These are phyloP conservation scores for Caerostris darwini DNA, from an alignment of 1,140 invertebrate genomes.

Conservation along the genomic window DNA sequence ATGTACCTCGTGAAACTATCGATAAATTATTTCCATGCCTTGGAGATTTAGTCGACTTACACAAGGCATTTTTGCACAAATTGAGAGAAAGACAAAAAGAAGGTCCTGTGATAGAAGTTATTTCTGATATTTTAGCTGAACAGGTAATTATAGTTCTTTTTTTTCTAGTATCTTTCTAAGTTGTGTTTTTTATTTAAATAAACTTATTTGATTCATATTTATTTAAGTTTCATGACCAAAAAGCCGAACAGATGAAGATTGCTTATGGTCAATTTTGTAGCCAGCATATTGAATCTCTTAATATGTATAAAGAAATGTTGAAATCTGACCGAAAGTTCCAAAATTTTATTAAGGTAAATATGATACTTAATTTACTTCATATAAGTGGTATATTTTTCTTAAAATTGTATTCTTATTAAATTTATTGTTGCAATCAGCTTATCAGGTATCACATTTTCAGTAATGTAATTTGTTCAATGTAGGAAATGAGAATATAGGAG, in stretches of 20 bases:
- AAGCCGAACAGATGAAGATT: constrained; percentile 81
- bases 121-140: constrained; percentile 92
- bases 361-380: too few relatives aligned
- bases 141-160: constrained; percentile 83
- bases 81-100: constrained; percentile 89
- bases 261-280: constrained; percentile 95
- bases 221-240: constrained; percentile 81
- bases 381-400: too few relatives aligned
- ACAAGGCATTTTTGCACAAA: constrained; percentile 90
- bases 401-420: too few relatives aligned
- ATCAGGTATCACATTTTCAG: too few relatives aligned
- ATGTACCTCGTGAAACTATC: constrained; percentile 85
- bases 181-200: background rate
- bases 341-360: constrained; percentile 87
- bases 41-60: constrained; percentile 92
- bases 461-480: too few relatives aligned
- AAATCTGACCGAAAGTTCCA: constrained; percentile 89
- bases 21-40: constrained; percentile 94
- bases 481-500: too few relatives aligned
- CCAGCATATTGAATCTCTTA: constrained; percentile 86
- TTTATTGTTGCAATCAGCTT: too few relatives aligned
- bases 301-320: constrained; percentile 84
- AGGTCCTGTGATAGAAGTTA: constrained; percentile 88
- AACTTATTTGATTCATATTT: background rate
- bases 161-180: background rate